These are phyloP conservation scores for Eugnorisma glareosa DNA, from an alignment of 2,888 invertebrate species.

Conservation along the genomic window DNA sequence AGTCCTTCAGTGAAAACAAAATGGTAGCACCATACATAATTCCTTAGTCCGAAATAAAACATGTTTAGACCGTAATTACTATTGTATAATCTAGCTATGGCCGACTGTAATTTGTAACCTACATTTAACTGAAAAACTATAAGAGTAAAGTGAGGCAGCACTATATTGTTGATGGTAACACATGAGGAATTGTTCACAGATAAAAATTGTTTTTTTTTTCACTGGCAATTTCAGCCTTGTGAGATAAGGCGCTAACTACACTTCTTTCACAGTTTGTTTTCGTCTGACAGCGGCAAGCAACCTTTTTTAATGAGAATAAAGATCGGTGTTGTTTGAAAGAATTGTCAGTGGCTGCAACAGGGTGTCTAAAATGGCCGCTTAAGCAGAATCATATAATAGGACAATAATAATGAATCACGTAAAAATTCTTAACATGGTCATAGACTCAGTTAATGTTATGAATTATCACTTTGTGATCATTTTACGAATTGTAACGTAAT, in stretches of 20 bases:
- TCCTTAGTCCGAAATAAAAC: conserved; percentile 63
- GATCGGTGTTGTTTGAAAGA: background rate
- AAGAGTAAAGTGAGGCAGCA: conserved; percentile 58
- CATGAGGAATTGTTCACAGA: conserved; percentile 62
- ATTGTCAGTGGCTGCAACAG: background rate
- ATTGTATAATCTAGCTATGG: conserved; percentile 67
- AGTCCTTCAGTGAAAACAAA: conserved; percentile 53
- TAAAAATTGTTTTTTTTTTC: conserved; percentile 54
- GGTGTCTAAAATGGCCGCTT: too few relatives aligned
- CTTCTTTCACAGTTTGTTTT: background rate
- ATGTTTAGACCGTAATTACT: conserved; percentile 63
- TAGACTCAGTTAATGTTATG: too few relatives aligned
- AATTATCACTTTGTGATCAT: too few relatives aligned
- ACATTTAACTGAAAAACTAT: conserved; percentile 56
- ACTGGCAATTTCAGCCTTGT: conserved; percentile 57
- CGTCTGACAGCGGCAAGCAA: background rate
- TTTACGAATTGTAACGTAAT: too few relatives aligned
- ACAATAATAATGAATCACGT: too few relatives aligned
- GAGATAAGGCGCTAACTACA: conserved; percentile 55
- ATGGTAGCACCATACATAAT: conserved; percentile 69
- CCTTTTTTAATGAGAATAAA: background rate
- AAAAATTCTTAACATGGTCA: too few relatives aligned
- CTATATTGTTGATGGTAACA: conserved; percentile 66
- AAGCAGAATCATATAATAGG: too few relatives aligned
- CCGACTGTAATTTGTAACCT: conserved; percentile 63